These are phyloP conservation scores for Coecobrya sp. DNA, from an alignment of 2,888 invertebrate species.

Conservation along the genomic window DNA sequence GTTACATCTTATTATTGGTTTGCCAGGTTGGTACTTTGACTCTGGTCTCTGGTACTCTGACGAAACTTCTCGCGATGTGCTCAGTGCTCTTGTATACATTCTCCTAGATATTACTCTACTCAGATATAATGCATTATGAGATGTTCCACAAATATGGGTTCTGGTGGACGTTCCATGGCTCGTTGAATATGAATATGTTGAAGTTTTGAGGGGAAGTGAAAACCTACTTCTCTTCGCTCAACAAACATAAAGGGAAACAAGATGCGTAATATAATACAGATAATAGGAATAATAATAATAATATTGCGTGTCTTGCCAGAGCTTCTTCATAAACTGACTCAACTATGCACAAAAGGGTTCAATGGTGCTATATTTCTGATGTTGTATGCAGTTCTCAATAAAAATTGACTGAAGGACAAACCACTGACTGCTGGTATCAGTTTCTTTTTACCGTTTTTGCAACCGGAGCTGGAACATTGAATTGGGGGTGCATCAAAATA, in stretches of 20 bases:
- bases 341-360: neutral
- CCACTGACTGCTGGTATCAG: too few species aligned
- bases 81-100: neutral
- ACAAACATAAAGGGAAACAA: conserved; percentile 1
- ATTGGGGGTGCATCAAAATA: too few species aligned
- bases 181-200: conserved; percentile 66
- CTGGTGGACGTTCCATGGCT: conserved; percentile 56
- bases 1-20: neutral
- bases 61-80: neutral
- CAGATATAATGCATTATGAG: too few species aligned
- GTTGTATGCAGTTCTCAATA: neutral
- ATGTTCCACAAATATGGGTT: neutral
- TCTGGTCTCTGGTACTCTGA: too few species aligned
- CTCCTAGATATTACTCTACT: neutral
- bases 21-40: neutral
- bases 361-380: conserved; percentile 1
- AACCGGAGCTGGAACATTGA: too few species aligned
- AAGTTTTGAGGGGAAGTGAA: neutral
- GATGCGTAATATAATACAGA: neutral
- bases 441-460: too few species aligned
- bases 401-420: neutral
- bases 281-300: conserved; percentile 23
- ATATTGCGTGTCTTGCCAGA: neutral
- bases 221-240: neutral
- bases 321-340: neutral